phyloP scores from a whole-genome alignment of 1,140 invertebrate species.

The Cotesia glomerata region DNA sequence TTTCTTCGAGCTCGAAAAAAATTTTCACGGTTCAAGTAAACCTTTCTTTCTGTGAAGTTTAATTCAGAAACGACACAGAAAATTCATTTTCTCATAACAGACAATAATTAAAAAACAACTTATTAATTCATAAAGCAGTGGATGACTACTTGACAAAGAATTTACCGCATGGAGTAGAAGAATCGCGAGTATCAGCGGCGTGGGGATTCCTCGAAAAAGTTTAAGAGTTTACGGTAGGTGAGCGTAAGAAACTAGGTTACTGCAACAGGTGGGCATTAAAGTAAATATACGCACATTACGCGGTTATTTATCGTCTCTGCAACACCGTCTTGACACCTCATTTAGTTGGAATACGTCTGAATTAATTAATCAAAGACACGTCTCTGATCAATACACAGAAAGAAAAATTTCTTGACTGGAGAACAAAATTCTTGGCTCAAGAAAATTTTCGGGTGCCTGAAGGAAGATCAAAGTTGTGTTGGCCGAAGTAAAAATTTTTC shows the following conservation, averaged over 20 bases:
- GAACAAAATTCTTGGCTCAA: no score
- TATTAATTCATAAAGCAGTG: background rate
- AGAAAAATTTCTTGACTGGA: no score
- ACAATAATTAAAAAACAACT: background rate
- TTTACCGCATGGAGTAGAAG: constrained; percentile 7
- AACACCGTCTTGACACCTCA: constrained; percentile 15
- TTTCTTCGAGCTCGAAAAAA: no score
- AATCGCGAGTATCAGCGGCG: constrained; percentile 1
- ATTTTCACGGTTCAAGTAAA: no score
- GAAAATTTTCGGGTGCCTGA: no score
- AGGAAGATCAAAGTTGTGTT: no score
- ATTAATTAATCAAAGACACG: background rate
- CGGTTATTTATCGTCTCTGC: constrained; percentile 41
- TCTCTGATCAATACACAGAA: background rate
- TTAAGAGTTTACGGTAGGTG: constrained; percentile 53
- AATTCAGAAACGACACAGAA: no score
- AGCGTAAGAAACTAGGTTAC: constrained; percentile 58
- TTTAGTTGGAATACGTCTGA: background rate
- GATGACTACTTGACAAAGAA: background rate
- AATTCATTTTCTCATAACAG: no score
- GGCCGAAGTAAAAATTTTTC: no score
- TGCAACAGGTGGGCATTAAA: constrained; percentile 61
- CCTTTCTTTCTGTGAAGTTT: no score
- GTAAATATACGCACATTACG: constrained; percentile 61
- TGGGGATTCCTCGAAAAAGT: constrained; percentile 44